Conservation (phyloP, 2,888 invertebrate genomes). For the Calameuta pallipes region DNA sequence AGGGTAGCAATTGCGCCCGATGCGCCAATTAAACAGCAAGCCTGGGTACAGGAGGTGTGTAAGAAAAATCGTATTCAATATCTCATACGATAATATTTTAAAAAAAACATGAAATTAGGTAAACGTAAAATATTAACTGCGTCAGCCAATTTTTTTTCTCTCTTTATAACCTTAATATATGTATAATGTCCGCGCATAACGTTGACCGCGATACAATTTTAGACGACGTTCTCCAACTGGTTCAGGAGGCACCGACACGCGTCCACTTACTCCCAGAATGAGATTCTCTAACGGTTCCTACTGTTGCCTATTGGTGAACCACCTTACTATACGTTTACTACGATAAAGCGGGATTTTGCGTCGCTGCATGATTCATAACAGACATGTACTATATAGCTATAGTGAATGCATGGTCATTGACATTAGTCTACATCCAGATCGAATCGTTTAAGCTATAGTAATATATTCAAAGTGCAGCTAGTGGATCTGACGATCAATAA, state of each 20-base stretch:
- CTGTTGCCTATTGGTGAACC: neutral
- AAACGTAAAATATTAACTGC: neutral
- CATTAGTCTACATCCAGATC: neutral
- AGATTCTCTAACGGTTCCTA: slow-evolving; percentile 6
- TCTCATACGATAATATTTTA: neutral
- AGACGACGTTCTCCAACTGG: neutral
- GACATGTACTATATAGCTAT: neutral
- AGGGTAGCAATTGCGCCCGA: slow-evolving; percentile 78
- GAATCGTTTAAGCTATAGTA: neutral
- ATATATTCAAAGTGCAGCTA: neutral
- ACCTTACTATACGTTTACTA: neutral
- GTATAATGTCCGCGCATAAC: neutral
- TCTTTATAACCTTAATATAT: neutral
- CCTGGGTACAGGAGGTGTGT: slow-evolving; percentile 73
- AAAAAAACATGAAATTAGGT: neutral
- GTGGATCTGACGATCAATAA: neutral
- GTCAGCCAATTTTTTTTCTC: neutral
- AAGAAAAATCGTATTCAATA: neutral
- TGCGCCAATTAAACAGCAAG: slow-evolving; percentile 78
- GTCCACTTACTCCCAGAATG: neutral
- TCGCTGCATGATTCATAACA: neutral
- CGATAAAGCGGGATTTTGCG: neutral
- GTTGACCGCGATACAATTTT: neutral
- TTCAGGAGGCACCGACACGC: neutral
- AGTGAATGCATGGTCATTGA: neutral